Evolutionary conservation across 1,140 invertebrate genomes (phyloP), one percentile per base, ranked within the genome.

Genomic region (Pristionchus pacificus): DNA sequence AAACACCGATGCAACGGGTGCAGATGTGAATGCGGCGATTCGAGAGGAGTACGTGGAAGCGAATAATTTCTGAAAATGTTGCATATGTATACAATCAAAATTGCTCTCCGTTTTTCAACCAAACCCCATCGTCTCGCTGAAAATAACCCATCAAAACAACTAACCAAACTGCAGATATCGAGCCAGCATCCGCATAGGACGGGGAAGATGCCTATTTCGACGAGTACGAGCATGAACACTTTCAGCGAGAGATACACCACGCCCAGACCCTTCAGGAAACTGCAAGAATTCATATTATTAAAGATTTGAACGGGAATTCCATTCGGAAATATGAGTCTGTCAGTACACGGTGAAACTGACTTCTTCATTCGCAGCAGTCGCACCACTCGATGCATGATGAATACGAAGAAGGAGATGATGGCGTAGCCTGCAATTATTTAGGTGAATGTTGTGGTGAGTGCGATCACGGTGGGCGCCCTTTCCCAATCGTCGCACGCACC

Each of bases 181-280:
- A 99, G 86, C 95, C 96, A 98, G 93, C 95, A 98, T 19, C 96
- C 96, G 84, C 95, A 98, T 6, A 98, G 90, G 0, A 98, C 85
- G 0, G 96, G 96, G 77, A 99, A 90, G 2, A 98, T 90, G 6
- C 95, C 93, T 72, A 99, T 94, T 88, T 99, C 94, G 15, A 95
- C 90, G 25, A 95, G 92, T 19, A 92, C 91, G 2, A 97, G 84
- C 32, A 97, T 85, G 1, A 92, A 93, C 3, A 90, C 89, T 83
- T 99, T 99, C 0, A 99, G 93, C 60, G 97, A 93, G 25, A 98
- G 91, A 84, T 97, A 98, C 81, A 93, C 95, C 15, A 97, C 88
- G 1, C 95, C 95, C 28, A 97, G 85, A 30, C 95, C 88, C 75
- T 92, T 88, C 79, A 92, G 91, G 0, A 91, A 83, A 72, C 85